Percentiles rank a stretch among this genome's conserved stretches.
Conservation (phyloP, 2,113 vertebrate genomes). For the Pseudonaja textilis region DNA sequence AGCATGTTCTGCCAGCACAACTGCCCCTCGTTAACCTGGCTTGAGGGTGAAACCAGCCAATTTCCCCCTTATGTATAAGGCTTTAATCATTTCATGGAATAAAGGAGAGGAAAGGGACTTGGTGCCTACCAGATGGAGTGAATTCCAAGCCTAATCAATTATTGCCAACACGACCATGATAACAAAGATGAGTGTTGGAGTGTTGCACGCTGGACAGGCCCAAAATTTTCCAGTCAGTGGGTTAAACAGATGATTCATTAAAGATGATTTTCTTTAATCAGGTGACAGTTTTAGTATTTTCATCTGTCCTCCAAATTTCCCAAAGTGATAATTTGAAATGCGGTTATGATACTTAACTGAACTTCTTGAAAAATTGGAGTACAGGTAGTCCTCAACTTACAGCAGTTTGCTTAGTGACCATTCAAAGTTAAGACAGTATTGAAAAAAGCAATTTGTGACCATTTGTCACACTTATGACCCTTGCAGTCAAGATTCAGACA, state of each 20-base stretch:
- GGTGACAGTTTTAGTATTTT: background rate
- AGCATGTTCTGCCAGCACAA: background rate
- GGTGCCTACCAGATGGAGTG: background rate
- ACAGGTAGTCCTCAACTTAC: background rate
- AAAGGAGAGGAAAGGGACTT: background rate
- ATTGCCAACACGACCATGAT: background rate
- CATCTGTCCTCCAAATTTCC: background rate
- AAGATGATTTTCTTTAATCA: background rate
- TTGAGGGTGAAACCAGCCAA: background rate
- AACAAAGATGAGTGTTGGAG: background rate
- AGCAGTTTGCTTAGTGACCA: background rate
- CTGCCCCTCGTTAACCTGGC: background rate
- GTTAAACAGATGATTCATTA: background rate
- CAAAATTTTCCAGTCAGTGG: background rate
- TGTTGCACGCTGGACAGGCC: background rate
- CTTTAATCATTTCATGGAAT: background rate
- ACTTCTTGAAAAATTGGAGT: background rate
- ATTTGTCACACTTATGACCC: background rate
- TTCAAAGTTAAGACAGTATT: background rate
- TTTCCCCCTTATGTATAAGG: background rate
- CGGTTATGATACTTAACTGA: background rate
- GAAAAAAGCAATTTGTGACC: background rate
- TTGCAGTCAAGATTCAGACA: background rate
- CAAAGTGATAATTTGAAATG: background rate
- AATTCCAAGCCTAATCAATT: background rate